Base-by-base conservation (phyloP, 2,888 invertebrate genomes). In the Desoria tigrina region DNA sequence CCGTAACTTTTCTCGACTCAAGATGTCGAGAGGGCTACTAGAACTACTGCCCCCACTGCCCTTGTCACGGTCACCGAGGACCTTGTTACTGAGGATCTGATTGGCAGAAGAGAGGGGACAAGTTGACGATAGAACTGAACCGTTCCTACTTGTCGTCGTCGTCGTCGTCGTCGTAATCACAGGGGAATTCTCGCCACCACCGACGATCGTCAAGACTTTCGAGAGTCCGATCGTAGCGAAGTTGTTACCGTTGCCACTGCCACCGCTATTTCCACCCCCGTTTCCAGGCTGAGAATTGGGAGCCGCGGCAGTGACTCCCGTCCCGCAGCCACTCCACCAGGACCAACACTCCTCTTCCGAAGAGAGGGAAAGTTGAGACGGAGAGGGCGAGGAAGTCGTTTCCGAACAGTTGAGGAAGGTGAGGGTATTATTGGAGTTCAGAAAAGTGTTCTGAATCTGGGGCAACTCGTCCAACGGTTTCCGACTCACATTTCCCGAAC, bases 281-380 rank as follows among this genome's bases (percentile, higher is more conserved):
- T 7, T 9, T 14, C 21, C 27, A 16, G 39, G 16, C 16, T 16
- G 9, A 39, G 16, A 11, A 45, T 27, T 7, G 49, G 42, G 32
- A 27, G 57, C 37, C 54, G 55, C 55, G 56, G 63, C 37, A 54
- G 55, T 65, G 55, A 37, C 27, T 14, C 66, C 7, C 57, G 63
- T 26, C 57, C 65, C 37, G 65, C 50, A 9, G 61, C 69, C 69
- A 65, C 69, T 62, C 69, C 68, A 68, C 68, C 65, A 69, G 63
- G 65, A 69, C 65, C 69, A 69, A 49, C 53, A 63, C 21, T 69
- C 69, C 7, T 55, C 55, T 21, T 55, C 55, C 28, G 55, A 27
- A n/a, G 45, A 45, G 45, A 18, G 16, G 45, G 45, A 45, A 6
- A 21, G 45, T 16, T 45, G 45, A 45, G 45, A 39, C 16, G 9